phyloP scores from a whole-genome alignment of 1,140 invertebrate genomes.

The Bilobella aurantiaca region DNA sequence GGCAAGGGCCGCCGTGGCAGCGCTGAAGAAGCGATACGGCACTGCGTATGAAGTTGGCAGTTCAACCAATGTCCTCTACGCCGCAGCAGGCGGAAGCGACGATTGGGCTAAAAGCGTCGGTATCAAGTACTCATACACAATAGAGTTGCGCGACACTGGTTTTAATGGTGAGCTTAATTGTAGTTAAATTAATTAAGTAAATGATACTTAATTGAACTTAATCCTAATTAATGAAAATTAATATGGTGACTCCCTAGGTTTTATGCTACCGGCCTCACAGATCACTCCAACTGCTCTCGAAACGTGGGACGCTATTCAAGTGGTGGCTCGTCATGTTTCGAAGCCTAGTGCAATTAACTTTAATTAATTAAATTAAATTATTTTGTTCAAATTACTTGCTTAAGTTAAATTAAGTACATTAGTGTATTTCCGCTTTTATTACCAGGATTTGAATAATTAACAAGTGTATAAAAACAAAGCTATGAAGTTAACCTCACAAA shows the following conservation, averaged over 20 bases:
- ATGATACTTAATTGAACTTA: too few species aligned
- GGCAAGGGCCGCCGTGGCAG: not conserved
- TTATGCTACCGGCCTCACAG: not conserved
- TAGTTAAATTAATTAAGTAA: too few species aligned
- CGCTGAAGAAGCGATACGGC: constrained; percentile 1
- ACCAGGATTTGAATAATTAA: too few species aligned
- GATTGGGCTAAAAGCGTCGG: constrained; percentile 3
- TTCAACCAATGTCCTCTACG: constrained; percentile 7
- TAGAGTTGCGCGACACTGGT: not conserved
- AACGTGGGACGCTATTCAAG: constrained; percentile 4
- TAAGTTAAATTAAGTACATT: too few species aligned
- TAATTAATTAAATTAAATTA: too few species aligned
- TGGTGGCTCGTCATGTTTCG: too few species aligned
- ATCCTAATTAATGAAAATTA: not conserved
- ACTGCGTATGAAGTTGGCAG: constrained; percentile 14
- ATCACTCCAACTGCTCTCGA: not conserved
- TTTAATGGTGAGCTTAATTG: constrained; percentile 3
- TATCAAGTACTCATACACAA: constrained; percentile 7
- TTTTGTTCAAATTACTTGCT: too few species aligned
- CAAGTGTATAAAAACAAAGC: too few species aligned
- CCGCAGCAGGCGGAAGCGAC: not conserved
- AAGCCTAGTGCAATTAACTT: too few species aligned
- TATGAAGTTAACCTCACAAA: too few species aligned
- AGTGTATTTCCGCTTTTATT: too few species aligned
- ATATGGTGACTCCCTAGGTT: not conserved